A percentile compares a stretch with the other conserved stretches of the same genome.
phyloP scores from a whole-genome alignment of 2,113 vertebrate genomes.

The Amphiprion percula region DNA sequence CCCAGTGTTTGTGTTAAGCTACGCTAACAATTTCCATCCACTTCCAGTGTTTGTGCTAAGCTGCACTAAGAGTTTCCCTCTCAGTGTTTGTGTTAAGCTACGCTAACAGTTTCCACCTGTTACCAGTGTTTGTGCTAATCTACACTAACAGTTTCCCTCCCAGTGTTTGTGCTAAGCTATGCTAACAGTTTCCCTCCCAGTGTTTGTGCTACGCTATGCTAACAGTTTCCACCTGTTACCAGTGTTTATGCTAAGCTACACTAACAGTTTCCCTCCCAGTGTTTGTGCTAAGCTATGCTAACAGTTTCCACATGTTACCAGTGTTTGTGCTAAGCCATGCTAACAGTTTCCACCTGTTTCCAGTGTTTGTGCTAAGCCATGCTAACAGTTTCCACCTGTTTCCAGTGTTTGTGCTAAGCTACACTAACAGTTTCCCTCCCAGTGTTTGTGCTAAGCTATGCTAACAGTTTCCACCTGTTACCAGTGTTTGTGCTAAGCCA shows the following conservation, averaged over 20 bases:
- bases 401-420: background rate
- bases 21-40: constrained; percentile 14
- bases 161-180: too few relatives aligned
- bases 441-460: background rate
- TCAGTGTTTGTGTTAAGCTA: too few relatives aligned
- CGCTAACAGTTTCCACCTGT: constrained; percentile 15
- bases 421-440: background rate
- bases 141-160: background rate
- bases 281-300: background rate
- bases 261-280: constrained; percentile 11
- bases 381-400: background rate
- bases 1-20: too few relatives aligned
- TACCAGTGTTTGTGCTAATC: background rate
- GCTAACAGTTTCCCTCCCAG: constrained; percentile 14
- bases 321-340: background rate
- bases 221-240: background rate
- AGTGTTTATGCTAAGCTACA: background rate
- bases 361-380: background rate
- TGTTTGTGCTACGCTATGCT: background rate
- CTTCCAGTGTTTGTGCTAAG: background rate
- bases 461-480: background rate
- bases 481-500: background rate
- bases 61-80: background rate
- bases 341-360: constrained; percentile 13
- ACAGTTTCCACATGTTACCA: too few relatives aligned